Conservation (phyloP, 2,113 vertebrate species). For the Rhinoderma darwinii region DNA sequence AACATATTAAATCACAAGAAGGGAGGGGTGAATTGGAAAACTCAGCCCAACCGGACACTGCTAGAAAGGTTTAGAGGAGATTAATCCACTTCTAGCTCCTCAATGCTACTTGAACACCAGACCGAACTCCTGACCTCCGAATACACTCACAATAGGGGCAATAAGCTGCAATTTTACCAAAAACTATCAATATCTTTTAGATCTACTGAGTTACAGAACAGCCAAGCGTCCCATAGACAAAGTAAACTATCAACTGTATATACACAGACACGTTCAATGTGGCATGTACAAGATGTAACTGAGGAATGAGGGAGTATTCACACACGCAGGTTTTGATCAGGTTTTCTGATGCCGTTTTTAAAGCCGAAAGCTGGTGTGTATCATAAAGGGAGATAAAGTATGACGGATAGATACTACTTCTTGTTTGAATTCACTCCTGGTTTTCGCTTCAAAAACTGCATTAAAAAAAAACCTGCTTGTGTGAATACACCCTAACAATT, state of each 20-base stretch:
- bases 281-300: neutral
- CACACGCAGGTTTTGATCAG: too few species aligned
- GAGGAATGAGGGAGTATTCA: too few species aligned
- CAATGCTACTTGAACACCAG: slow-evolving; percentile 32
- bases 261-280: neutral
- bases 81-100: slow-evolving; percentile 41
- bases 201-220: neutral
- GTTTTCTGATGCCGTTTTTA: too few species aligned
- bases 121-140: slow-evolving; percentile 54
- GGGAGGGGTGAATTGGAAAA: slow-evolving; percentile 24
- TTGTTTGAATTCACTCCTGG: too few species aligned
- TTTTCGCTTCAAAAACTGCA: too few species aligned
- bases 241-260: neutral
- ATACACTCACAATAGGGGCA: neutral
- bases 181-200: too few species aligned
- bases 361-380: too few species aligned
- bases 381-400: too few species aligned
- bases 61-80: slow-evolving; percentile 54
- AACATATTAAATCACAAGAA: slow-evolving; percentile 41
- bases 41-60: slow-evolving; percentile 46
- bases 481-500: too few species aligned
- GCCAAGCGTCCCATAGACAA: neutral
- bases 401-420: too few species aligned
- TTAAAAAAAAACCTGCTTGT: too few species aligned
- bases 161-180: neutral